Evolutionary conservation across 2,888 invertebrate species (phyloP), one percentile per base, ranked within the genome.

Genomic region (Drosophila infuscata): DNA sequence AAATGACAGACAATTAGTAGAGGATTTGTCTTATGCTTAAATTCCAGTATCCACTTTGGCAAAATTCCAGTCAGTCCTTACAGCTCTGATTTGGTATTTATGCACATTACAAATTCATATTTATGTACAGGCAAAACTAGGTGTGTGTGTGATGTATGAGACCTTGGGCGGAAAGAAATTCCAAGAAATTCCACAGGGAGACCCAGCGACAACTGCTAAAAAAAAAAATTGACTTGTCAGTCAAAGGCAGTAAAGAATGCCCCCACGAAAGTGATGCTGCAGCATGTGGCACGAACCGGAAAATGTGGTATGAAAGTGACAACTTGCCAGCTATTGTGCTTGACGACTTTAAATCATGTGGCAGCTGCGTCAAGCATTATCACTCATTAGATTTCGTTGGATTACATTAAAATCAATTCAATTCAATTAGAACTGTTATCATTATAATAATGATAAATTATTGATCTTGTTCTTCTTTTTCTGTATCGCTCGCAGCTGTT

Each of bases 91-190:
- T 53, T 54, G 52, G 15, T 12, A 70, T 64, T 58, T 35, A 17
- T n/a, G 36, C 41, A 63, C 5, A 15, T 15, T 8, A 65, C 58
- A 78, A 80, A 66, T 80, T 71, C 75, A 80, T 78, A 63, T 70
- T 60, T 72, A 29, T 48, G 60, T 7, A 12, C 48, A 33, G 46
- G 38, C 57, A 49, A 36, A 33, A 41, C 25, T 32, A 32, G 25
- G 32, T 52, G 33, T 57, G 41, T 9, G 41, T 17, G 41, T n/a
- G 9, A 41, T 41, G 38, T n/a, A n/a, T 41, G 46, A 7, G 8
- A 15, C 46, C 25, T 25, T 46, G 53, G 64, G 25, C 29, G 62
- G 46, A 60, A 48, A 43, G 70, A 61, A 70, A 67, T 67, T 54
- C 30, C 36, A 62, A 58, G 29, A 36, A 43, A 49, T 63, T 61